Conservation (phyloP, 2,113 vertebrate genomes). For the Suricata suricatta region DNA sequence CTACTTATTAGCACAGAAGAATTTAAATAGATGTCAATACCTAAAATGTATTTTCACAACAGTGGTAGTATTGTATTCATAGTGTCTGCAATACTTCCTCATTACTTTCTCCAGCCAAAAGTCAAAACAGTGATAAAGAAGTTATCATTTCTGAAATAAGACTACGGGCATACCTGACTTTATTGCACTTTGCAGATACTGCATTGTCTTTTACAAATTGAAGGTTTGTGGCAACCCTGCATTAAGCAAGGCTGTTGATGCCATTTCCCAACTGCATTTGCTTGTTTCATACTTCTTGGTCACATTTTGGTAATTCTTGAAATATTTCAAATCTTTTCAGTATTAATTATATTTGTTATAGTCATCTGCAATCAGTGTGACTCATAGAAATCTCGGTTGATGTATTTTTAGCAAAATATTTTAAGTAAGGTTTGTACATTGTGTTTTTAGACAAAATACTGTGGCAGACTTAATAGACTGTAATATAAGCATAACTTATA, state of each 20-base stretch:
- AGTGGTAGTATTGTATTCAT: neutral
- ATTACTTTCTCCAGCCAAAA: neutral
- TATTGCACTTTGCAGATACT: neutral
- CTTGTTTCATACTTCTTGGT: neutral
- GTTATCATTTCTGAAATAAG: constrained; percentile 11
- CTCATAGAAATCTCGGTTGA: neutral
- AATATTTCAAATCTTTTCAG: neutral
- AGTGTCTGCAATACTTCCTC: neutral
- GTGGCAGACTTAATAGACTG: neutral
- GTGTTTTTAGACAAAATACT: neutral
- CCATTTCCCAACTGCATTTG: neutral
- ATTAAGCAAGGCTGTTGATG: neutral
- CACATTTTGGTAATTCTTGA: neutral
- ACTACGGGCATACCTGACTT: neutral
- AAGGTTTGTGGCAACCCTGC: neutral
- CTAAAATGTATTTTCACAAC: neutral
- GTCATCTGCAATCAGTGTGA: neutral
- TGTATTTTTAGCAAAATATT: neutral
- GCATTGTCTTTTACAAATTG: neutral
- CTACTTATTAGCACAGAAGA: neutral
- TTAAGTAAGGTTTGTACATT: neutral
- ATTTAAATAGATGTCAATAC: neutral
- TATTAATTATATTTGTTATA: neutral
- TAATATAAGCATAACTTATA: neutral
- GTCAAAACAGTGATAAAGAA: neutral